phyloP scores from a whole-genome alignment of 2,888 invertebrate genomes.

The Anoplius nigerrimus region DNA sequence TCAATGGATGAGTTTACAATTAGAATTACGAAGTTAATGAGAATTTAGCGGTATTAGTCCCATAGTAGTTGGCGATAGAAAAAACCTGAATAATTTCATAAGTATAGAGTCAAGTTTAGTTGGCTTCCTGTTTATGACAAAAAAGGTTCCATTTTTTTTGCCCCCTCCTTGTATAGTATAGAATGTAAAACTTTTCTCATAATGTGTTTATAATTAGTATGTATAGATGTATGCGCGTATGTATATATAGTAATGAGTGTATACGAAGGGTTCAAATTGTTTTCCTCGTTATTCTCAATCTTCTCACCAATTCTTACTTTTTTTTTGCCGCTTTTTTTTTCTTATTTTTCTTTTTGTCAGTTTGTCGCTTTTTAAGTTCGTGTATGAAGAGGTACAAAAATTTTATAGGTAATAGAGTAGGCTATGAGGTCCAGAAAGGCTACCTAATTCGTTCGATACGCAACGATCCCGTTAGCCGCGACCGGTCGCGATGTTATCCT shows the following conservation, averaged over 20 bases:
- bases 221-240: constrained; percentile 26
- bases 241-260: constrained; percentile 24
- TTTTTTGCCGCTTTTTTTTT: neutral
- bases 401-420: constrained; percentile 66
- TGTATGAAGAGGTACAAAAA: constrained; percentile 71
- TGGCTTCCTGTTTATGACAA: constrained; percentile 50
- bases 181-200: constrained; percentile 58
- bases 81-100: constrained; percentile 60
- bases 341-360: constrained; percentile 26
- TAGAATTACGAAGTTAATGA: constrained; percentile 52
- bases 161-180: constrained; percentile 57
- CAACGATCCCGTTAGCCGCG: constrained; percentile 31
- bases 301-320: too few species aligned
- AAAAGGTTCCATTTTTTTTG: too few species aligned
- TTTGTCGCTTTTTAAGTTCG: constrained; percentile 16
- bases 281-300: constrained; percentile 18
- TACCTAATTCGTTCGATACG: constrained; percentile 50
- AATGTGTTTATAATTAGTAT: constrained; percentile 45
- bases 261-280: constrained; percentile 47
- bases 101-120: constrained; percentile 47
- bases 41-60: constrained; percentile 65
- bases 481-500: neutral
- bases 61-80: constrained; percentile 68
- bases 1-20: constrained; percentile 41
- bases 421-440: constrained; percentile 63